Evolutionary conservation across 2,797 vertebrate species (phyloP).

Genomic region (Australoheros facetus): DNA sequence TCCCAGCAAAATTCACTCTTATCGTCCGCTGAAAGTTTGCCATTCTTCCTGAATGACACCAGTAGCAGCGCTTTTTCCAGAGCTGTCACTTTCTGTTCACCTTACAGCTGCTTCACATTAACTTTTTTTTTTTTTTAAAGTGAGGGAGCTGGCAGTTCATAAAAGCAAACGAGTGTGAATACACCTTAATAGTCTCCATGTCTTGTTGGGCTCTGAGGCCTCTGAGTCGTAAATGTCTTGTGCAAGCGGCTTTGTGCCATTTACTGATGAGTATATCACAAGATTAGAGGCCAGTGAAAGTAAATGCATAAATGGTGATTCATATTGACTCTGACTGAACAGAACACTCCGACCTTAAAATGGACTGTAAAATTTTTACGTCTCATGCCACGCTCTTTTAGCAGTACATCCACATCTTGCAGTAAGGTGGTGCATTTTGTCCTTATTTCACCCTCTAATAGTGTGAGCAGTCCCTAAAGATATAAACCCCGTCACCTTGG

Average conservation of each 20-base stretch:
- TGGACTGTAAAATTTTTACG: constrained; percentile 41
- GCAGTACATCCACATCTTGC: constrained; percentile 27
- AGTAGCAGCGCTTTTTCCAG: constrained; percentile 26
- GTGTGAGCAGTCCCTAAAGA: constrained; percentile 22
- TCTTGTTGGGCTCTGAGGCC: constrained; percentile 39
- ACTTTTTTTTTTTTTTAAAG: not conserved
- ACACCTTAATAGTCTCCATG: constrained; percentile 50
- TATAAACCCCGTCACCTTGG: constrained; percentile 52
- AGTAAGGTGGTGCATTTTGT: constrained; percentile 34
- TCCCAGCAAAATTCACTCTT: not conserved
- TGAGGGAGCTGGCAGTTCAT: constrained; percentile 41
- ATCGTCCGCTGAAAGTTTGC: constrained; percentile 9
- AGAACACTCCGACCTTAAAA: constrained; percentile 32
- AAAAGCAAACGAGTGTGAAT: constrained; percentile 43
- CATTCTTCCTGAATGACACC: constrained; percentile 29
- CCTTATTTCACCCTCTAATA: constrained; percentile 48
- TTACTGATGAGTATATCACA: constrained; percentile 33
- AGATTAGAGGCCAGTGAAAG: constrained; percentile 2
- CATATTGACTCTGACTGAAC: not conserved
- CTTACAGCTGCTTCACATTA: constrained; percentile 60
- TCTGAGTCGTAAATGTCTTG: constrained; percentile 42
- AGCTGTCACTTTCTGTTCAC: constrained; percentile 46
- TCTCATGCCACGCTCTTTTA: constrained; percentile 13
- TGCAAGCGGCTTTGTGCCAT: constrained; percentile 11
- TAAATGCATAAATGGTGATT: constrained; percentile 10